Evolutionary conservation across 2,797 vertebrate genomes (phyloP).

Genomic region (Pempheris klunzingeri): DNA sequence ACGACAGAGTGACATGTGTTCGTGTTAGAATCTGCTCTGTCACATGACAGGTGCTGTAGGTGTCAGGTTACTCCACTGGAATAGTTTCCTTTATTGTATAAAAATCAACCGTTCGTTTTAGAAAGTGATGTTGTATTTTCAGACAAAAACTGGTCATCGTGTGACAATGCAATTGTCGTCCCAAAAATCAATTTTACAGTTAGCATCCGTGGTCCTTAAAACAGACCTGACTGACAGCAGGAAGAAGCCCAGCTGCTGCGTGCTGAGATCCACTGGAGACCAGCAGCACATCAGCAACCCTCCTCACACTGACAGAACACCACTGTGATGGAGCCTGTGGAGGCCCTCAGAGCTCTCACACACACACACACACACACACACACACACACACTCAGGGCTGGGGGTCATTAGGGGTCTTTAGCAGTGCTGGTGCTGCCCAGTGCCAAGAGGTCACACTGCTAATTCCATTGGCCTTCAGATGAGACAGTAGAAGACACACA

Average conservation of each 20-base stretch:
- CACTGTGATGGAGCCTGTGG: conserved; percentile 5
- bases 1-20: too few species aligned
- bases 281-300: not conserved
- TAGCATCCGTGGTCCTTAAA: not conserved
- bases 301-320: conserved; percentile 16
- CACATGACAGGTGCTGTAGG: too few species aligned
- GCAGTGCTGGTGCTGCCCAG: conserved; percentile 62
- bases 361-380: conserved; percentile 14
- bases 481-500: conserved; percentile 68
- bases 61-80: too few species aligned
- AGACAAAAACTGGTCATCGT: not conserved
- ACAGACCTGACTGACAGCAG: not conserved
- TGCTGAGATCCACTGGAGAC: too few species aligned
- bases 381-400: conserved; percentile 23
- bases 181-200: not conserved
- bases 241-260: too few species aligned
- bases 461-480: conserved; percentile 78
- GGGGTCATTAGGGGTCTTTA: conserved; percentile 65
- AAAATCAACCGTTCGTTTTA: not conserved
- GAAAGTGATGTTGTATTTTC: not conserved
- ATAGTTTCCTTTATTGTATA: not conserved
- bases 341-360: conserved; percentile 15
- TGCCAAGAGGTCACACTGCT: conserved; percentile 75
- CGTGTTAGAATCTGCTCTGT: too few species aligned
- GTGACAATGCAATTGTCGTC: not conserved